These are phyloP conservation scores for Panthera leo DNA, from an alignment of 2,113 vertebrate genomes.

Conservation along the genomic window DNA sequence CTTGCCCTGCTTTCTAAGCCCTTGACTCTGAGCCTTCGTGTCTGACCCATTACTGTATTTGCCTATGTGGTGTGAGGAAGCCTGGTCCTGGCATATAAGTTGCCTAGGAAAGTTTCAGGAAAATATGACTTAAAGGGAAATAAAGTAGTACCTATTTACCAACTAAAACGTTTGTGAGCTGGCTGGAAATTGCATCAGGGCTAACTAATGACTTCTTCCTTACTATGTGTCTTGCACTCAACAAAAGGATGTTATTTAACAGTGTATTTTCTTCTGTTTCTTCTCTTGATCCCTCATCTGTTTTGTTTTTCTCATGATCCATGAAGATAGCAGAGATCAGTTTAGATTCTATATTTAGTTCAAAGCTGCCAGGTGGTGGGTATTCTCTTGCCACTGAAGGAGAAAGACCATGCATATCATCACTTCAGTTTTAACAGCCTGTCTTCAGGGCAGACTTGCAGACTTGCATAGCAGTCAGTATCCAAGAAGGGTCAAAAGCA, in stretches of 20 bases:
- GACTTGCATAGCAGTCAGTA: slow-evolving; percentile 53
- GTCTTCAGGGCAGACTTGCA: slow-evolving; percentile 55
- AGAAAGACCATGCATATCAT: background rate
- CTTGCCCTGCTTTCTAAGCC: background rate
- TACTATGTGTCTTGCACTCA: background rate
- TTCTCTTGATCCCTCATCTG: background rate
- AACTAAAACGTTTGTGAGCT: background rate
- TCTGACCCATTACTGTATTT: background rate
- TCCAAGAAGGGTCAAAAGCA: slow-evolving; percentile 57
- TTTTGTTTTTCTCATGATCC: background rate
- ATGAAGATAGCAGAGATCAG: background rate
- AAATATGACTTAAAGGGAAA: background rate
- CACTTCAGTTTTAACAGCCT: slow-evolving; percentile 46
- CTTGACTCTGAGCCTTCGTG: background rate
- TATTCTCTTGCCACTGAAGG: background rate
- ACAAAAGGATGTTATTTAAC: background rate
- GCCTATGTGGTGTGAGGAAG: background rate
- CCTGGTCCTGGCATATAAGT: background rate
- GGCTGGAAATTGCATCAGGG: background rate
- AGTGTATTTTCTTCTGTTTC: background rate
- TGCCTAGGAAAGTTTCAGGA: background rate
- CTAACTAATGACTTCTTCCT: background rate
- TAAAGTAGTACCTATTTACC: background rate
- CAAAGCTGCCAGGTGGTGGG: background rate
- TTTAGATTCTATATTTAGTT: background rate